phyloP scores from a whole-genome alignment of 2,113 vertebrate genomes.

The Nanorana parkeri region DNA sequence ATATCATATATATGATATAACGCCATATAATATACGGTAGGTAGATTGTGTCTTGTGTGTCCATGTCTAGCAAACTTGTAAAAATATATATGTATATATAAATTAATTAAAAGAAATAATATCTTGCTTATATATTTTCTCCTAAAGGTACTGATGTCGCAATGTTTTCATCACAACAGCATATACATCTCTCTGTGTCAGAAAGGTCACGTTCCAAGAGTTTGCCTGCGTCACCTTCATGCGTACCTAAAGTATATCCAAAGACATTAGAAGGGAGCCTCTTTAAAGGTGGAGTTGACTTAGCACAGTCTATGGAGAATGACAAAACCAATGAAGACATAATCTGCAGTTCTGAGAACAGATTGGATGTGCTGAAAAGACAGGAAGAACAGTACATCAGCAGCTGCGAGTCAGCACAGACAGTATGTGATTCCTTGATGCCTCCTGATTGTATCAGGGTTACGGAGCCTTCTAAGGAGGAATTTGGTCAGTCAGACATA shows the following conservation, averaged over 20 bases:
- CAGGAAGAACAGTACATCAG: constrained; percentile 82
- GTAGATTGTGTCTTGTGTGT: no score
- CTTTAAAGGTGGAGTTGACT: constrained; percentile 62
- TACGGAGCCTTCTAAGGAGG: constrained; percentile 62
- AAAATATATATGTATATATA: neutral
- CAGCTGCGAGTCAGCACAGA: constrained; percentile 93
- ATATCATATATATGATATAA: no score
- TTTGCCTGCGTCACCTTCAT: constrained; percentile 75
- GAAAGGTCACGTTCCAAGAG: constrained; percentile 78
- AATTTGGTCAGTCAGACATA: constrained; percentile 64
- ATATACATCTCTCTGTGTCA: constrained; percentile 58
- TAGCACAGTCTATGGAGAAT: constrained; percentile 58
- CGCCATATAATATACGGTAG: no score
- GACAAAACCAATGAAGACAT: constrained; percentile 60
- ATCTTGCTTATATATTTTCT: neutral
- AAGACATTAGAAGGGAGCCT: constrained; percentile 61
- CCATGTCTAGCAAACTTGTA: no score
- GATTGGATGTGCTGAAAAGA: constrained; percentile 75
- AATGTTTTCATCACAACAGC: constrained; percentile 18
- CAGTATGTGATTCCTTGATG: constrained; percentile 74
- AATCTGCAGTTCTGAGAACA: constrained; percentile 64
- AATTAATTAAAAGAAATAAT: no score
- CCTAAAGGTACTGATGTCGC: constrained; percentile 59
- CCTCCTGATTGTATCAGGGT: constrained; percentile 53
- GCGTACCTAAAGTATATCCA: constrained; percentile 68